A percentile compares a stretch with the other conserved stretches of the same genome.
Conservation (phyloP, 2,113 vertebrate species). For the Vidua macroura region DNA sequence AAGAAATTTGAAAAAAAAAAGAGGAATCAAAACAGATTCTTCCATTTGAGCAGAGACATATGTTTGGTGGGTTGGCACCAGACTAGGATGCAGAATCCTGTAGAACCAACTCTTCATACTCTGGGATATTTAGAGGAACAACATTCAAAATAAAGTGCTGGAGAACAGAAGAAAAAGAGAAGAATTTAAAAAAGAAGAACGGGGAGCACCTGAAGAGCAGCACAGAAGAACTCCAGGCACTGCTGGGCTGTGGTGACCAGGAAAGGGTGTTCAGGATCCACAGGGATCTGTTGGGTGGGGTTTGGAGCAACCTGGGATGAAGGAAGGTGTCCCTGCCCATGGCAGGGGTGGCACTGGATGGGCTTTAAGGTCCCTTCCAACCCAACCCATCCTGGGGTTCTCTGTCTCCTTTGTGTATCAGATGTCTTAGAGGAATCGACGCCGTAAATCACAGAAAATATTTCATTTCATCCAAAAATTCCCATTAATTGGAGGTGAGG, state of each 20-base stretch:
- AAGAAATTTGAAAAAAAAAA: background rate
- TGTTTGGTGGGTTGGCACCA: conserved; percentile 67
- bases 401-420: background rate
- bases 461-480: background rate
- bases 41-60: conserved; percentile 65
- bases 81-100: conserved; percentile 49
- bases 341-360: background rate
- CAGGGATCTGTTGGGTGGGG: background rate
- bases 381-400: background rate
- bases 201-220: background rate
- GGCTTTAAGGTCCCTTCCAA: background rate
- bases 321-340: background rate
- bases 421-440: rapidly evolving
- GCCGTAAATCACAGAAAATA: background rate
- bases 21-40: conserved; percentile 39
- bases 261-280: background rate
- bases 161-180: background rate
- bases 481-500: background rate
- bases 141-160: conserved; percentile 37
- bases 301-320: rapidly evolving
- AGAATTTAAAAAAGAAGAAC: rapidly evolving
- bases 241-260: background rate
- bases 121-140: conserved; percentile 52
- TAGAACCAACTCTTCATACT: conserved; percentile 57
- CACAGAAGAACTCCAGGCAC: background rate